Evolutionary conservation across 2,113 vertebrate species (phyloP).

Genomic region (Hippoglossus stenolepis): DNA sequence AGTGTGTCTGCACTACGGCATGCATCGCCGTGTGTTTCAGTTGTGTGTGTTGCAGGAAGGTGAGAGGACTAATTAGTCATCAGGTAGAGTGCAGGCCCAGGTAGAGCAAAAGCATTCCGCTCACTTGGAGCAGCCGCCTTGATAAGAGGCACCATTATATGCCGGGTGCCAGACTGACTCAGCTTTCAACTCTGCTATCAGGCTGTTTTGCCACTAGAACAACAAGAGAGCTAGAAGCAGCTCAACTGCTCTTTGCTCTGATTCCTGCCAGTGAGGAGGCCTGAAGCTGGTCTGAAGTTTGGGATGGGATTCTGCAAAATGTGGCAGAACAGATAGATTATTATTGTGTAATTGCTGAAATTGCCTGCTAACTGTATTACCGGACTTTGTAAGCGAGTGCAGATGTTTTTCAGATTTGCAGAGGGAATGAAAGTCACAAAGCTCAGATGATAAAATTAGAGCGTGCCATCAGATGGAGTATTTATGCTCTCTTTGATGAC

Average conservation of each 20-base stretch:
- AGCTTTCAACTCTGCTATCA: constrained; percentile 46
- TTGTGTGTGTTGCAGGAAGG: constrained; percentile 23
- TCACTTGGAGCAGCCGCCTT: constrained; percentile 24
- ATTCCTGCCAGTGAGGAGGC: constrained; percentile 29
- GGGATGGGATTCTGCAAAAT: constrained; percentile 39
- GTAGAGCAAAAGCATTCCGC: constrained; percentile 58
- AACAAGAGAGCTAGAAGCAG: constrained; percentile 52
- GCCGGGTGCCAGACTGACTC: constrained; percentile 58
- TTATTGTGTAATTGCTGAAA: constrained; percentile 53
- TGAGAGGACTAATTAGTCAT: constrained; percentile 50
- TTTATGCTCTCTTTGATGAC: constrained; percentile 47
- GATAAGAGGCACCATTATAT: constrained; percentile 50
- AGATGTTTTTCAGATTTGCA: constrained; percentile 47
- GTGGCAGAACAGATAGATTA: constrained; percentile 39
- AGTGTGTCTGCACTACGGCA: constrained; percentile 18
- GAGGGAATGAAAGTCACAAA: constrained; percentile 29
- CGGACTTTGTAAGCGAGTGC: constrained; percentile 28
- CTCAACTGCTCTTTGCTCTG: constrained; percentile 32
- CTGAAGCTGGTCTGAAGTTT: constrained; percentile 51
- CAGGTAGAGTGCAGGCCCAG: constrained; percentile 44
- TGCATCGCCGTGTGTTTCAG: not conserved
- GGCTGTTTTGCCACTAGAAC: constrained; percentile 52
- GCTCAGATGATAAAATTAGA: constrained; percentile 51
- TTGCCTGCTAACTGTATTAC: constrained; percentile 38
- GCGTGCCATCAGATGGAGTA: constrained; percentile 40